Base-by-base conservation (phyloP, 2,888 invertebrate species). In the Leptinotarsa peninsularis region DNA sequence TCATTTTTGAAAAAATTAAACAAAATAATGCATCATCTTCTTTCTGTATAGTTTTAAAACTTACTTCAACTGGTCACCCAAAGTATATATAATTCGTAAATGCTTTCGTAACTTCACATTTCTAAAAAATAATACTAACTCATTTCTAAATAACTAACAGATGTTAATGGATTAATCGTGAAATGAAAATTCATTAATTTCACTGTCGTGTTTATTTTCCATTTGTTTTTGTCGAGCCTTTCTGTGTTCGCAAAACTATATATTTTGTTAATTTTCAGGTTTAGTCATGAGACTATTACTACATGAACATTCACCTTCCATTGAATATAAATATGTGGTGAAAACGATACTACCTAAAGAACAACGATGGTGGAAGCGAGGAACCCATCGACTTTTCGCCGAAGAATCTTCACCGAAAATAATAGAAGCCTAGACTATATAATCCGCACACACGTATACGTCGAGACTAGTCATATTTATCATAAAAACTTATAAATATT, bases 331-430 rank as follows among this genome's bases (percentile, higher is more conserved):
- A 80, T 87, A 86, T 72, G 74, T 86, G 18, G 66, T 82, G 23
- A 84, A 80, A 70, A 77, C 80, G 4, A 73, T 85, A 43, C 49
- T 82, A 7, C 84, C 86, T 1, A 71, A 71, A 50, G 82, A 84
- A 71, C 79, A 80, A 33, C 76, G 79, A 49, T 87, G 87, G 87
- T 87, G 87, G 87, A 86, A 82, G 80, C 78, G 87, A 66, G 87
- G 87, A 18, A 86, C 86, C 4, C 84, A 86, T 74, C 82, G 81
- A 50, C 73, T 79, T 49, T 82, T 80, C 68, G 81, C 72, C 2
- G 78, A 80, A 23, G 77, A 78, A 68, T 43, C 74, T 10, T 76
- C 75, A 23, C 71, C 76, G 1, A 76, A 79, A 78, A 71, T 79
- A 52, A 76, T 82, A 18, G 74, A 76, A 60, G 79, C 81, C 1